Conservation (phyloP, 2,888 invertebrate genomes). For the Parthenolecanium corni region DNA sequence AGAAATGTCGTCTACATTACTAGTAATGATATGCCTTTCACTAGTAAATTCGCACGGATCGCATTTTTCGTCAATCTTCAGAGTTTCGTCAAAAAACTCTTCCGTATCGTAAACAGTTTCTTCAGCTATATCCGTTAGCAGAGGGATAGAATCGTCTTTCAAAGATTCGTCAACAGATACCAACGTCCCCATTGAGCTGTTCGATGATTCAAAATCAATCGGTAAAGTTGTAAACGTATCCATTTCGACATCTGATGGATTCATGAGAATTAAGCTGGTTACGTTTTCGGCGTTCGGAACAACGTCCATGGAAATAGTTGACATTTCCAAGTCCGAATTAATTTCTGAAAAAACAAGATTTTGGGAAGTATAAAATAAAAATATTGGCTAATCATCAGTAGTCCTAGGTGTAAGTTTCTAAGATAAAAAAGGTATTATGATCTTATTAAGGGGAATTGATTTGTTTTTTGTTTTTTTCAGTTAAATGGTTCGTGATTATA, state of each 20-base stretch:
- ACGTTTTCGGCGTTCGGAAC: not conserved
- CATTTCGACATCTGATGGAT: conserved; percentile 7
- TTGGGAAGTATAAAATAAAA: not conserved
- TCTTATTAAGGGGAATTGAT: too few species aligned
- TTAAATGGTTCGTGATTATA: too few species aligned
- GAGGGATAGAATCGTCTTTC: not conserved
- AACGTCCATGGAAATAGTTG: conserved; percentile 1
- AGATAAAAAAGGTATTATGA: too few species aligned
- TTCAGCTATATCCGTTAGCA: conserved; percentile 22
- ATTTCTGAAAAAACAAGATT: conserved; percentile 7
- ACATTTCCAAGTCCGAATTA: conserved; percentile 6
- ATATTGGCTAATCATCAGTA: too few species aligned
- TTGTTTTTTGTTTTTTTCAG: too few species aligned
- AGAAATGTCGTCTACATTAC: not conserved
- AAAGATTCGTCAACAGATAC: not conserved
- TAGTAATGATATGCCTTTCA: not conserved
- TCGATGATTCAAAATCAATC: conserved; percentile 11
- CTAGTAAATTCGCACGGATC: not conserved
- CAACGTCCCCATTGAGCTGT: conserved; percentile 6
- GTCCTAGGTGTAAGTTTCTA: too few species aligned
- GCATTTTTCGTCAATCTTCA: conserved; percentile 11
- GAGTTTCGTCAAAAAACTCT: conserved; percentile 16
- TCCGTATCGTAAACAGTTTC: conserved; percentile 19
- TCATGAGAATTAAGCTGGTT: conserved; percentile 8
- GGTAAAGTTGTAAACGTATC: conserved; percentile 17